Percentiles rank a stretch among this genome's conserved stretches.
These are phyloP conservation scores for Falco columbarius DNA, from an alignment of 2,797 vertebrate species.

Conservation along the genomic window DNA sequence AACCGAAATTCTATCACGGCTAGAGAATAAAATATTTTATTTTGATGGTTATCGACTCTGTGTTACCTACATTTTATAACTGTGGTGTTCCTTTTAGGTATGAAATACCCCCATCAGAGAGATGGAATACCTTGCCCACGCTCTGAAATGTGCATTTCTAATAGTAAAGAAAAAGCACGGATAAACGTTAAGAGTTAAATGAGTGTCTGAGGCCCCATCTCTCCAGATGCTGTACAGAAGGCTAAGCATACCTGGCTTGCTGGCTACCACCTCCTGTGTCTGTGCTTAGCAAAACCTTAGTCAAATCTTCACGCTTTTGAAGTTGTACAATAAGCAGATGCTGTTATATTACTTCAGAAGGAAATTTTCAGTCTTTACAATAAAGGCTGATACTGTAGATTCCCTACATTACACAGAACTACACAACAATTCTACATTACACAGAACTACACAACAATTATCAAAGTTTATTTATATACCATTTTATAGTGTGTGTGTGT, in stretches of 20 bases:
- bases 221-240: neutral
- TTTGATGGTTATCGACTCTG: neutral
- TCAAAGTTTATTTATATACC: neutral
- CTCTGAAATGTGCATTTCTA: neutral
- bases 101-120: neutral
- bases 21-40: neutral
- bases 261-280: rapidly evolving
- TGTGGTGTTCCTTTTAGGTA: neutral
- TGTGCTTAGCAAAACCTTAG: neutral
- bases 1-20: neutral
- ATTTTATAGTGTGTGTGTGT: too few relatives aligned
- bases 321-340: neutral
- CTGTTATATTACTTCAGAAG: neutral
- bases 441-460: neutral
- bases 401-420: neutral
- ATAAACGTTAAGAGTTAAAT: neutral
- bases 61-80: neutral
- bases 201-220: neutral
- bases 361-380: neutral
- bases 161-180: neutral
- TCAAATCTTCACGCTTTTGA: neutral
- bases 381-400: neutral
- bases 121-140: neutral
- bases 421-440: neutral
- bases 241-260: neutral